phyloP scores from a whole-genome alignment of 2,888 invertebrate genomes.

The Polydrusus cervinus region DNA sequence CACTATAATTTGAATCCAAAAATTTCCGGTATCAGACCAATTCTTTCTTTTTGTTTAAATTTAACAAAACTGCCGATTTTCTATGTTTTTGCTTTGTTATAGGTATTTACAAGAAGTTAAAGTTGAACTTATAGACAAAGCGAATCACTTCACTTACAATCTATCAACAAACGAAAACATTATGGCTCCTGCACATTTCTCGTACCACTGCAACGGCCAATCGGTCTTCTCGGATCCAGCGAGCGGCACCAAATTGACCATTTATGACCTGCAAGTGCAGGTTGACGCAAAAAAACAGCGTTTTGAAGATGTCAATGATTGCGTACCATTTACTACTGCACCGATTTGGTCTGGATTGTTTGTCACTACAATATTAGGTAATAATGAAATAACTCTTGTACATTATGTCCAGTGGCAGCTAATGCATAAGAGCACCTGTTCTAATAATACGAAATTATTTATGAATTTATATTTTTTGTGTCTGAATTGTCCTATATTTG shows the following conservation, averaged over 20 bases:
- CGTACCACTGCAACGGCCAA: conserved; percentile 70
- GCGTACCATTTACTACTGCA: conserved; percentile 82
- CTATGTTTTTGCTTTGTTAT: neutral
- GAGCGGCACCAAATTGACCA: conserved; percentile 63
- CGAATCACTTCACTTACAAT: conserved; percentile 53
- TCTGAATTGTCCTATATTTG: too few species aligned
- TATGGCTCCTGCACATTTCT: conserved; percentile 69
- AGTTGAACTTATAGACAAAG: conserved; percentile 34
- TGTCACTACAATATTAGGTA: conserved; percentile 75
- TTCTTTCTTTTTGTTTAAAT: too few species aligned
- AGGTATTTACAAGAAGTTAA: conserved; percentile 47
- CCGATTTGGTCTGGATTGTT: conserved; percentile 85
- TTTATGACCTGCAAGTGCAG: conserved; percentile 69
- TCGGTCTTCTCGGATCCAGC: conserved; percentile 64
- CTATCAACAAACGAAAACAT: conserved; percentile 63
- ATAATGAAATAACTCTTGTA: too few species aligned
- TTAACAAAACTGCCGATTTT: too few species aligned
- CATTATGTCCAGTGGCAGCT: too few species aligned
- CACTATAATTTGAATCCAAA: too few species aligned
- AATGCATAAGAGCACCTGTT: too few species aligned
- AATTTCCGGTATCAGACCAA: too few species aligned
- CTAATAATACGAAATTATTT: too few species aligned
- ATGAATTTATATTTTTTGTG: too few species aligned
- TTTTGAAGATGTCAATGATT: conserved; percentile 79
- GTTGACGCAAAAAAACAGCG: conserved; percentile 66